A percentile compares a stretch with the other conserved stretches of the same genome.
Evolutionary conservation across 2,113 vertebrate genomes (phyloP).

Genomic region (Probosciger aterrimus): DNA sequence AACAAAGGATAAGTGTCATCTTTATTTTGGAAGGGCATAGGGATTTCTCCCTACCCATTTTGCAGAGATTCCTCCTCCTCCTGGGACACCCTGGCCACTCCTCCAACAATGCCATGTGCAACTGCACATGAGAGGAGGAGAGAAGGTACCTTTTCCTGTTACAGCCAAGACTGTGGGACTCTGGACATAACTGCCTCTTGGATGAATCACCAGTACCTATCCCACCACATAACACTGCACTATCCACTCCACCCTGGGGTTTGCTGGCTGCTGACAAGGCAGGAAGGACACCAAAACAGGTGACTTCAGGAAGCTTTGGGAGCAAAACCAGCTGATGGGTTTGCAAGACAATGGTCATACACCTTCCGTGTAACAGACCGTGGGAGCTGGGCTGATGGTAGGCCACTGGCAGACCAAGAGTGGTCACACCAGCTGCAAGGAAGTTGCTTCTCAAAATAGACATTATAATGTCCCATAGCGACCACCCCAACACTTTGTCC

Average conservation of each 20-base stretch:
- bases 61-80: neutral
- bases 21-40: neutral
- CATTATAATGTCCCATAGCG: neutral
- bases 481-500: neutral
- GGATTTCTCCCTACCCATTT: neutral
- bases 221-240: neutral
- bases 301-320: neutral
- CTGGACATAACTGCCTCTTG: neutral
- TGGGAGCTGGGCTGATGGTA: neutral
- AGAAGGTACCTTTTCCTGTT: neutral
- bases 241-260: neutral
- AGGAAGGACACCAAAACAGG: neutral
- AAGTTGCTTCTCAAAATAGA: neutral
- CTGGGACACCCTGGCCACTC: neutral
- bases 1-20: neutral
- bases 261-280: neutral
- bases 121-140: neutral
- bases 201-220: neutral
- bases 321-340: neutral
- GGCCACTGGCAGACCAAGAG: neutral
- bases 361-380: neutral
- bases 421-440: neutral
- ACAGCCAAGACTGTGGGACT: neutral
- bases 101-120: neutral
- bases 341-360: neutral